Conservation (phyloP, 1,140 invertebrate species). For the Zaprionus taronus region DNA sequence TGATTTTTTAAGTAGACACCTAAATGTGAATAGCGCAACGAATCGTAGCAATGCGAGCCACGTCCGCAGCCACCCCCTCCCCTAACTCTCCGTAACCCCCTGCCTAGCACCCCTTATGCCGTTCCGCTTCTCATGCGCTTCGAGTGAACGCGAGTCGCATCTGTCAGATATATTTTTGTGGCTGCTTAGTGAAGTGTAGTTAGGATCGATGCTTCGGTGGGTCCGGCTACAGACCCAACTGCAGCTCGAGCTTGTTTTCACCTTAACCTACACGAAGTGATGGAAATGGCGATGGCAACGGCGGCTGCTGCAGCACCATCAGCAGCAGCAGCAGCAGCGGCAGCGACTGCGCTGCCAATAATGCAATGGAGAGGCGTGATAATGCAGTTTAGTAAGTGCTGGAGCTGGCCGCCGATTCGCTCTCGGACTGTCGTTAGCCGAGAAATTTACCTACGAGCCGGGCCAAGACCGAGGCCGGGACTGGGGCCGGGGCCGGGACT, state of each 20-base stretch:
- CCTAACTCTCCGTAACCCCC: background rate
- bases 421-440: conserved; percentile 31
- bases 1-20: conserved; percentile 81
- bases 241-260: conserved; percentile 69
- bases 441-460: conserved; percentile 46
- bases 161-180: conserved; percentile 81
- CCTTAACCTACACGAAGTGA: conserved; percentile 65
- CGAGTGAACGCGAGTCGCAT: conserved; percentile 67
- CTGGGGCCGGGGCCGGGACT: background rate
- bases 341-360: conserved; percentile 69
- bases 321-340: conserved; percentile 2
- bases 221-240: conserved; percentile 35
- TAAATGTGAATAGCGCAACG: conserved; percentile 82
- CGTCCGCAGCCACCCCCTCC: conserved; percentile 19
- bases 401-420: conserved; percentile 44
- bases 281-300: conserved; percentile 30
- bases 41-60: conserved; percentile 70
- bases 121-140: conserved; percentile 46
- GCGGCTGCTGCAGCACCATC: conserved; percentile 17
- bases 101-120: background rate
- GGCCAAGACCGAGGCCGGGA: background rate
- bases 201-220: conserved; percentile 67
- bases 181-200: conserved; percentile 79
- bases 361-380: conserved; percentile 81
- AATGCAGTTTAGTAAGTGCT: conserved; percentile 82